Percentiles rank a stretch among this genome's conserved stretches.
These are phyloP conservation scores for Steinernema scapterisci DNA, from an alignment of 2,888 invertebrate species.

Conservation along the genomic window DNA sequence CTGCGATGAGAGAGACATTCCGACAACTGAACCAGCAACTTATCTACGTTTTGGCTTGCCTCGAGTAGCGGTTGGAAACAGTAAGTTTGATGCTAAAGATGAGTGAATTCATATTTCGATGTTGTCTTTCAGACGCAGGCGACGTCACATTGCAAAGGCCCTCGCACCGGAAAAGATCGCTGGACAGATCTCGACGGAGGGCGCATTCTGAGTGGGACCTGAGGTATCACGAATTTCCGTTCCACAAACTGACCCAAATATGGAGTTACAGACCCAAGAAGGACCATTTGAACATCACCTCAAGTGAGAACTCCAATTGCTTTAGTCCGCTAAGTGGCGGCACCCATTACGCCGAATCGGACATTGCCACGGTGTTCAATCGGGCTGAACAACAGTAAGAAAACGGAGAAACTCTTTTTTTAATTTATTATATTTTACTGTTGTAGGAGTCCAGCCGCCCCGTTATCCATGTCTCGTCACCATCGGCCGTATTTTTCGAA, in stretches of 20 bases:
- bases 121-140: neutral
- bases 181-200: neutral
- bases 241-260: neutral
- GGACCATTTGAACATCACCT: neutral
- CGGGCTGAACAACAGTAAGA: conserved; percentile 10
- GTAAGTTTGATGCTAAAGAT: neutral
- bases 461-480: conserved; percentile 44
- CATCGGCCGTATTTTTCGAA: conserved; percentile 62
- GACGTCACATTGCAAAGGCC: neutral
- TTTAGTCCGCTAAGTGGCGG: conserved; percentile 1
- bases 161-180: neutral
- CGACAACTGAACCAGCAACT: conserved; percentile 82
- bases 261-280: neutral
- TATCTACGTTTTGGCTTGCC: conserved; percentile 91
- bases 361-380: conserved; percentile 34
- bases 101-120: neutral
- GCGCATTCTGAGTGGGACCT: conserved; percentile 35
- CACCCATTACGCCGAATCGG: conserved; percentile 43
- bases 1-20: conserved; percentile 41
- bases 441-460: conserved; percentile 27
- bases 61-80: conserved; percentile 68
- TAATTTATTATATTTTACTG: neutral
- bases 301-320: neutral
- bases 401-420: neutral
- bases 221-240: conserved; percentile 1